A percentile compares a stretch with the other conserved stretches of the same genome.
Conservation (phyloP, 2,888 invertebrate genomes). For the Euclidia mi region DNA sequence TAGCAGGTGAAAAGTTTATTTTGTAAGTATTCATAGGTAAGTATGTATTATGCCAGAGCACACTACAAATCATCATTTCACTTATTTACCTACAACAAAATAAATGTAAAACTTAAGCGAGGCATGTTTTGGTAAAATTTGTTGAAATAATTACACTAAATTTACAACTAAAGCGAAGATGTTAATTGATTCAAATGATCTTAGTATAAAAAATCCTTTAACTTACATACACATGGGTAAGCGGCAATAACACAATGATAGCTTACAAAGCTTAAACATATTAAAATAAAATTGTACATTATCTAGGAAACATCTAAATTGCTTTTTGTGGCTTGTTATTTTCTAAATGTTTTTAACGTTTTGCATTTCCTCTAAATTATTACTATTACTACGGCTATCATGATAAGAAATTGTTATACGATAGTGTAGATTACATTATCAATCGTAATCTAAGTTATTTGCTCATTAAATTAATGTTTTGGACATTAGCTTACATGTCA, state of each 20-base stretch:
- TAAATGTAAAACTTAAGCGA: slow-evolving; percentile 85
- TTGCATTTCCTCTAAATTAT: slow-evolving; percentile 61
- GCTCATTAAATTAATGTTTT: slow-evolving; percentile 57
- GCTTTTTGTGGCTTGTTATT: slow-evolving; percentile 69
- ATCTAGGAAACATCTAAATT: slow-evolving; percentile 76
- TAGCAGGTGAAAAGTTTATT: slow-evolving; percentile 85
- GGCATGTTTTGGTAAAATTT: slow-evolving; percentile 89
- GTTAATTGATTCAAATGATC: slow-evolving; percentile 40
- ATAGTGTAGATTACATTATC: slow-evolving; percentile 49
- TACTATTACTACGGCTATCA: slow-evolving; percentile 54
- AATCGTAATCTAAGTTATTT: slow-evolving; percentile 50
- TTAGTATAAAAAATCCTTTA: slow-evolving; percentile 23
- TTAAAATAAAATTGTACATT: slow-evolving; percentile 72
- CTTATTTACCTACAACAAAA: slow-evolving; percentile 81
- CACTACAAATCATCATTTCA: slow-evolving; percentile 77
- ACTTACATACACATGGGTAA: slow-evolving; percentile 38
- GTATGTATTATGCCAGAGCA: slow-evolving; percentile 86
- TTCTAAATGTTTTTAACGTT: slow-evolving; percentile 55
- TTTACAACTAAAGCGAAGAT: slow-evolving; percentile 65
- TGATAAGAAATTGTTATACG: slow-evolving; percentile 57
- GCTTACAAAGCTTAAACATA: slow-evolving; percentile 53
- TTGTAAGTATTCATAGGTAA: slow-evolving; percentile 67
- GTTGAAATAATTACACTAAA: slow-evolving; percentile 79
- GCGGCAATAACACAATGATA: slow-evolving; percentile 44
- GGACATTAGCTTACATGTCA: slow-evolving; percentile 62